Conservation (phyloP, 2,797 vertebrate species). For the Macrochelys suwanniensis region DNA sequence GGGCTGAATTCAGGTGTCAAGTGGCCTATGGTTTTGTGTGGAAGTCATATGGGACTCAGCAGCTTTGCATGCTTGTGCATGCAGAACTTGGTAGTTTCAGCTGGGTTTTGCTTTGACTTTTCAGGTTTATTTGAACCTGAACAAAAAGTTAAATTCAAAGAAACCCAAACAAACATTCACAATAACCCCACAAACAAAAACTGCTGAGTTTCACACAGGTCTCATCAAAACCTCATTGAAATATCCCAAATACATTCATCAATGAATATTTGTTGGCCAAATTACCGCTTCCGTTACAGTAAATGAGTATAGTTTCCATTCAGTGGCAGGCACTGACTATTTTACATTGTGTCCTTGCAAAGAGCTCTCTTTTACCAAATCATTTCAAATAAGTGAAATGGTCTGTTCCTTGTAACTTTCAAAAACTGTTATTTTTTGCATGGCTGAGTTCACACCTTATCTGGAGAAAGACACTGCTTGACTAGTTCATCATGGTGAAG, state of each 20-base stretch:
- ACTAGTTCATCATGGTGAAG: not conserved
- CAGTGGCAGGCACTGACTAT: not conserved
- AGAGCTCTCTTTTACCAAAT: not conserved
- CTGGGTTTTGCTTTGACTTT: not conserved
- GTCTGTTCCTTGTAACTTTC: accelerated
- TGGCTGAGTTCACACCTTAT: accelerated
- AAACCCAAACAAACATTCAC: not conserved
- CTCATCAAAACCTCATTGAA: not conserved
- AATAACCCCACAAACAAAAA: not conserved
- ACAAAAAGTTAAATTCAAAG: not conserved
- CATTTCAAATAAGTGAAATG: not conserved
- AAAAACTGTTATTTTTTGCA: accelerated
- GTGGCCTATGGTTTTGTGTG: not conserved
- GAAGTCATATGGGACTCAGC: not conserved
- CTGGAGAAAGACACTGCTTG: not conserved
- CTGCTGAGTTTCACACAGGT: not conserved
- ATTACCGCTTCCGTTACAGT: not conserved
- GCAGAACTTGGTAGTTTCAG: not conserved
- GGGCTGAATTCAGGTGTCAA: not conserved
- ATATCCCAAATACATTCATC: not conserved
- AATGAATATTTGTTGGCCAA: not conserved
- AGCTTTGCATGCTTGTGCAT: not conserved
- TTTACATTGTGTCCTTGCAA: not conserved
- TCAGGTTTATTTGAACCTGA: not conserved
- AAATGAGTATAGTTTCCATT: not conserved